phyloP scores from a whole-genome alignment of 2,797 vertebrate species.

The Steatocranus sp. region DNA sequence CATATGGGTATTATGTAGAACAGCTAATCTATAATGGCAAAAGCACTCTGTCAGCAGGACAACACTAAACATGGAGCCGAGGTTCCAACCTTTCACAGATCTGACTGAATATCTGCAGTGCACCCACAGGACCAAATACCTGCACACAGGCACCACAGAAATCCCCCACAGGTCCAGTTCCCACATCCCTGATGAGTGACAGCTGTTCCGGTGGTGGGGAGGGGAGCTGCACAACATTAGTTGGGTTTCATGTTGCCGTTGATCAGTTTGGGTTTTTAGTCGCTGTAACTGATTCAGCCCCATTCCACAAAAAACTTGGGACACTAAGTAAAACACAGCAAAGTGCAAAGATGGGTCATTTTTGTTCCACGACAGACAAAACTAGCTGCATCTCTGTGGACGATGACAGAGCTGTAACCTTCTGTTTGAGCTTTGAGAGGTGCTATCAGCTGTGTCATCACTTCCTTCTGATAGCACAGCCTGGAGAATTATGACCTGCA shows the following conservation, averaged over 20 bases:
- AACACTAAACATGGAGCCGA: neutral
- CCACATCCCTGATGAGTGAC: rapidly evolving
- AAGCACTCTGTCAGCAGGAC: neutral
- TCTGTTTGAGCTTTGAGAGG: neutral
- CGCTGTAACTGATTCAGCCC: neutral
- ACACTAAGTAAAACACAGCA: neutral
- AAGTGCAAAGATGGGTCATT: rapidly evolving
- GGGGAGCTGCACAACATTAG: neutral
- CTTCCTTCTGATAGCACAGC: neutral
- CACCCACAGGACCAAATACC: neutral
- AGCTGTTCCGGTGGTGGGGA: neutral
- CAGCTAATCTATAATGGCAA: neutral
- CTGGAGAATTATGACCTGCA: neutral
- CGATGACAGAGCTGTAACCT: neutral
- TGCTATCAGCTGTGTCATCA: neutral
- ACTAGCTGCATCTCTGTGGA: neutral
- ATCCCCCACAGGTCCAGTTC: neutral
- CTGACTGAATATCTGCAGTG: neutral
- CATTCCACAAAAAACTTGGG: neutral
- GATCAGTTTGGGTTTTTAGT: neutral
- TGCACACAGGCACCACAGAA: neutral
- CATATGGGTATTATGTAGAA: neutral
- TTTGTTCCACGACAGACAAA: neutral
- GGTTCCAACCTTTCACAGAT: neutral
- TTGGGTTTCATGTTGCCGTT: neutral